These are phyloP conservation scores for Sipunculus nudus DNA, from an alignment of 2,888 invertebrate genomes.

Conservation along the genomic window DNA sequence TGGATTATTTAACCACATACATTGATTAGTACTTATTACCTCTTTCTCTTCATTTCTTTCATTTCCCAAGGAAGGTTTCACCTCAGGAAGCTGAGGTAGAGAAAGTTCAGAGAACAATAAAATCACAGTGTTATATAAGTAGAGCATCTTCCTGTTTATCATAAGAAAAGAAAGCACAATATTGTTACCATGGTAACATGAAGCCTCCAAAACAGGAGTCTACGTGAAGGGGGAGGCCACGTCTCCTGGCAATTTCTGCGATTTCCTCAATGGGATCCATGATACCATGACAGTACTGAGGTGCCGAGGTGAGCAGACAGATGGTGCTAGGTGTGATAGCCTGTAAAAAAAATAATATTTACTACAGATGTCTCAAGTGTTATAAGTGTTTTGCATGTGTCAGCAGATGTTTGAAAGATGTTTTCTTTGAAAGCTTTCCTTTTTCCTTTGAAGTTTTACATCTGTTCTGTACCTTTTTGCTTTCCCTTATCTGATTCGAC, in stretches of 20 bases:
- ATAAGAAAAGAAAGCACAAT: neutral
- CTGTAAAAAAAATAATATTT: conserved; percentile 37
- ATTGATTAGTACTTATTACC: no score
- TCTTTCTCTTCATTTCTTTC: no score
- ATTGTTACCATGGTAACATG: conserved; percentile 61
- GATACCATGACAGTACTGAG: conserved; percentile 62
- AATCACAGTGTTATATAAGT: neutral
- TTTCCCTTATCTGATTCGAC: no score
- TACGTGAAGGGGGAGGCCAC: conserved; percentile 57
- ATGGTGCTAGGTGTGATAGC: conserved; percentile 59
- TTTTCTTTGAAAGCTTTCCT: no score
- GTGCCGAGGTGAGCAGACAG: conserved; percentile 56
- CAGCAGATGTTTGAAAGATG: no score
- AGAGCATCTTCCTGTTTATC: neutral
- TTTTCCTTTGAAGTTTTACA: no score
- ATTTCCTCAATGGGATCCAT: conserved; percentile 59
- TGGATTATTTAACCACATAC: no score
- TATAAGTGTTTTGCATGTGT: neutral
- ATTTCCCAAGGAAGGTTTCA: no score
- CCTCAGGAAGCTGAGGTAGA: no score
- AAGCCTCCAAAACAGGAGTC: conserved; percentile 64
- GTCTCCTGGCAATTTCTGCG: conserved; percentile 48
- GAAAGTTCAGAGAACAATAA: no score
- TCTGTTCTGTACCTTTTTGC: no score
- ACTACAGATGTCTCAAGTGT: no score